Percentiles rank a stretch among this genome's conserved stretches.
Conservation (phyloP, 2,888 invertebrate species). For the Amphimallon solstitiale region DNA sequence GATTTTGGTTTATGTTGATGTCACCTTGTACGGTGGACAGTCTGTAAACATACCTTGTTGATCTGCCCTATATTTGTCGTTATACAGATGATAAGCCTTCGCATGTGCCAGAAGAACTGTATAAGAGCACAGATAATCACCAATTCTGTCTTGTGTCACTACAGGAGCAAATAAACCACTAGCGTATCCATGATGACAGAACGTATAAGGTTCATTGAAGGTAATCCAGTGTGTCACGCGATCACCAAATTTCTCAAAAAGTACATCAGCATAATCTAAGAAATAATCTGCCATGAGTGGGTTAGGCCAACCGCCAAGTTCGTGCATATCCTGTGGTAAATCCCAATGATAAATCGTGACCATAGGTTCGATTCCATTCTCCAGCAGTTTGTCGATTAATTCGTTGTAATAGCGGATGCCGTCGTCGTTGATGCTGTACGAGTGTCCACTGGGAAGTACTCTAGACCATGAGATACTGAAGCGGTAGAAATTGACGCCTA, state of each 20-base stretch:
- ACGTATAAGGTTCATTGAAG: slow-evolving; percentile 45
- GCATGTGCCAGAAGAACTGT: slow-evolving; percentile 74
- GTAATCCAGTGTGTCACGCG: slow-evolving; percentile 47
- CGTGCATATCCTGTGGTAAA: slow-evolving; percentile 68
- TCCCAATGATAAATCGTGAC: slow-evolving; percentile 76
- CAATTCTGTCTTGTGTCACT: slow-evolving; percentile 64
- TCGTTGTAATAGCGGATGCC: slow-evolving; percentile 73
- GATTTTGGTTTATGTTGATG: too few species aligned
- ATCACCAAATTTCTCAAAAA: slow-evolving; percentile 65
- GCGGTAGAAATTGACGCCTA: slow-evolving; percentile 69
- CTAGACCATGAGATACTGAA: slow-evolving; percentile 76
- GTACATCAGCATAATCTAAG: slow-evolving; percentile 68
- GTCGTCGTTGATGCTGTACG: slow-evolving; percentile 67
- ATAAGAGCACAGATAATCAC: slow-evolving; percentile 71
- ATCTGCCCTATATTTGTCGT: slow-evolving; percentile 62
- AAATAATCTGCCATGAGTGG: slow-evolving; percentile 70
- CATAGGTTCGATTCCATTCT: slow-evolving; percentile 67
- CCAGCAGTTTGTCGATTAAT: slow-evolving; percentile 68
- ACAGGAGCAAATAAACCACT: slow-evolving; percentile 54
- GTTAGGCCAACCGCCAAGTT: slow-evolving; percentile 74
- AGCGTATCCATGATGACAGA: slow-evolving; percentile 53
- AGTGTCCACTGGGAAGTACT: slow-evolving; percentile 69
- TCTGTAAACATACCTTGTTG: slow-evolving; percentile 50
- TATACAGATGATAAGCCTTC: slow-evolving; percentile 69
- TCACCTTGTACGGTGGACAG: too few species aligned